Base-by-base conservation (phyloP, 2,888 invertebrate species). In the Rugalucina vietnamica region DNA sequence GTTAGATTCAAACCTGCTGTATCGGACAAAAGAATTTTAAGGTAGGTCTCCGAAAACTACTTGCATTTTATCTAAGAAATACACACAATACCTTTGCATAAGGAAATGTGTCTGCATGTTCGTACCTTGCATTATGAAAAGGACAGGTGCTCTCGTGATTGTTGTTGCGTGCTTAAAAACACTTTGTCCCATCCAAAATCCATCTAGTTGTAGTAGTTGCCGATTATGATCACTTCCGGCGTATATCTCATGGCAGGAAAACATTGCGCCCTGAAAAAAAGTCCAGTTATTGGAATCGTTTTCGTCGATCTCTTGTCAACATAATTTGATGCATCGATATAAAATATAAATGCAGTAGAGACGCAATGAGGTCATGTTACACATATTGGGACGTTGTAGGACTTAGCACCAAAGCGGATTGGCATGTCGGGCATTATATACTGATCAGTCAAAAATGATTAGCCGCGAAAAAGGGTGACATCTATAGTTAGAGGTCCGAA, bases 161-260 rank as follows among this genome's bases (percentile, higher is more conserved):
- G 65, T 76, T 72, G 65, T 86, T 73, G 54, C 86, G 83, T 83
- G 86, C 43, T 71, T 81, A 21, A 39, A 24, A 72, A 73, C 76
- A 80, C 71, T 86, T 86, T 83, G 39, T 37, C 34, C 34, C 34
- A 71, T 74, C 69, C 60, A 73, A 54, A 72, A 65, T 57, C 54
- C 36, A 32, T 37, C 60, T 29, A 43, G 57, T 34, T 34, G 81
- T 74, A 72, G 73, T 81, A 75, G 65, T 71, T 71, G 81, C 69
- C 76, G 70, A 81, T 81, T 81, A 81, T 72, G 78, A 77, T 72
- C 81, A 83, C 81, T 86, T 81, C 86, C 76, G 83, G 81, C 83
- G 49, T 78, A 86, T 54, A 76, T 79, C 76, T 71, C 76, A 21
- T 70, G 43, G 73, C 32, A 71, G 83, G 83, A 86, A 81, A 81